Evolutionary conservation across 2,888 invertebrate species (phyloP).

Genomic region (Andrena trimmerana): DNA sequence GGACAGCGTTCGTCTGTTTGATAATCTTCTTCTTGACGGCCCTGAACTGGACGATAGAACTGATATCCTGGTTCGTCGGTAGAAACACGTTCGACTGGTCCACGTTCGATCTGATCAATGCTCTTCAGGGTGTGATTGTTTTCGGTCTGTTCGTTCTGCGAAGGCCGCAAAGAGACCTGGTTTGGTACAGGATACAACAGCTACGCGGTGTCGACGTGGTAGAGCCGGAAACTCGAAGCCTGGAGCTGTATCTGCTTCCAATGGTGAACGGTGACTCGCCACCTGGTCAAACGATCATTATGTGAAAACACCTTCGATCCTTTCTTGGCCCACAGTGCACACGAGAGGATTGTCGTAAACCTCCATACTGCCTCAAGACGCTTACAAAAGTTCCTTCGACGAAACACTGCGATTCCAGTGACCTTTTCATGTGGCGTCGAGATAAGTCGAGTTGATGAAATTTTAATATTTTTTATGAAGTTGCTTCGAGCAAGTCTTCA

Average conservation of each 20-base stretch:
- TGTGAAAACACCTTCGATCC: not conserved
- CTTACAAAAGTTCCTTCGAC: constrained; percentile 34
- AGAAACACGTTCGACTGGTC: constrained; percentile 87
- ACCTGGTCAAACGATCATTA: constrained; percentile 66
- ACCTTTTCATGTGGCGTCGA: not conserved
- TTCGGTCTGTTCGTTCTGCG: constrained; percentile 88
- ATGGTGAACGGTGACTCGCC: constrained; percentile 72
- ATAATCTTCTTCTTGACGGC: constrained; percentile 89
- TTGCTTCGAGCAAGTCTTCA: not conserved
- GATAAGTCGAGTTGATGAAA: not conserved
- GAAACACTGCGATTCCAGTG: constrained; percentile 22
- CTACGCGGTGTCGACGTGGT: constrained; percentile 71
- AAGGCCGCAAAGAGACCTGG: constrained; percentile 77
- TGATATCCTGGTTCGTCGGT: constrained; percentile 89
- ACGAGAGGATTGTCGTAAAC: not conserved
- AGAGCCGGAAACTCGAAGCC: constrained; percentile 69
- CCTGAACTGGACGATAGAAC: constrained; percentile 90
- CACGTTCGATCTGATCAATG: constrained; percentile 89
- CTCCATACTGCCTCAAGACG: constrained; percentile 5
- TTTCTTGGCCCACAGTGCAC: not conserved
- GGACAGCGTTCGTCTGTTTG: constrained; percentile 86
- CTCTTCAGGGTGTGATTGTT: constrained; percentile 89
- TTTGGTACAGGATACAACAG: constrained; percentile 79
- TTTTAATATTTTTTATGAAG: not conserved
- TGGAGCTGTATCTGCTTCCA: constrained; percentile 77